Conservation (phyloP, 1,140 invertebrate species). For the Macrobrachium nipponense region DNA sequence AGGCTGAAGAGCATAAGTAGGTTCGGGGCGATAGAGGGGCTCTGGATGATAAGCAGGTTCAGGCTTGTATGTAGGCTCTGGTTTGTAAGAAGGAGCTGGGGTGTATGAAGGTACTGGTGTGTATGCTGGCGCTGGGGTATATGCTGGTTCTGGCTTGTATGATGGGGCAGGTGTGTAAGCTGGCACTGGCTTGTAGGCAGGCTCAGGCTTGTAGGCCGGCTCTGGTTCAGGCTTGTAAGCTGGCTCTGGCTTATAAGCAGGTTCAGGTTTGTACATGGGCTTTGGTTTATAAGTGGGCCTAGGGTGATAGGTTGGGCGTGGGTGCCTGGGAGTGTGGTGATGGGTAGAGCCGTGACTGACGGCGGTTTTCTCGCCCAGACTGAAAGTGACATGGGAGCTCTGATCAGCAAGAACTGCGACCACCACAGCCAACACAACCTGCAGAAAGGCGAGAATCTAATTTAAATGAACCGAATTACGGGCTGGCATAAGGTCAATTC, state of each 20-base stretch:
- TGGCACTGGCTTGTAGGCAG: background rate
- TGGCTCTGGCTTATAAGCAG: background rate
- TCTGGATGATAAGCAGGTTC: constrained; percentile 7
- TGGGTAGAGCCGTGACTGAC: background rate
- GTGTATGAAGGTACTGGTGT: background rate
- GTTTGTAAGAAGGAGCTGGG: background rate
- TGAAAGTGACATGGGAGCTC: constrained; percentile 14
- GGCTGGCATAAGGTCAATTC: too few relatives aligned
- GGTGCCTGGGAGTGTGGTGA: too few relatives aligned
- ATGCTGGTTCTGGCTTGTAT: too few relatives aligned
- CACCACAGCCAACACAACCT: constrained; percentile 5
- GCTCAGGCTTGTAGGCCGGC: background rate
- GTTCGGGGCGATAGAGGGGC: constrained; percentile 4
- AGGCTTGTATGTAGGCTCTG: background rate
- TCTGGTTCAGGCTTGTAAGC: background rate
- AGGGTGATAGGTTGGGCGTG: too few relatives aligned
- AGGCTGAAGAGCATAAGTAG: background rate
- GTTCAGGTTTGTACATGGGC: background rate
- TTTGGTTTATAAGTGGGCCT: too few relatives aligned
- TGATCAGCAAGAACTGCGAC: background rate
- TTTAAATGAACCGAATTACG: too few relatives aligned
- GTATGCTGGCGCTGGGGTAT: background rate
- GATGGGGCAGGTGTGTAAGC: background rate
- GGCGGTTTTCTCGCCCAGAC: background rate
- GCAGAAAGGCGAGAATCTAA: background rate